A percentile compares a stretch with the other conserved stretches of the same genome.
phyloP scores from a whole-genome alignment of 1,140 invertebrate genomes.

The Liolophura sinensis region DNA sequence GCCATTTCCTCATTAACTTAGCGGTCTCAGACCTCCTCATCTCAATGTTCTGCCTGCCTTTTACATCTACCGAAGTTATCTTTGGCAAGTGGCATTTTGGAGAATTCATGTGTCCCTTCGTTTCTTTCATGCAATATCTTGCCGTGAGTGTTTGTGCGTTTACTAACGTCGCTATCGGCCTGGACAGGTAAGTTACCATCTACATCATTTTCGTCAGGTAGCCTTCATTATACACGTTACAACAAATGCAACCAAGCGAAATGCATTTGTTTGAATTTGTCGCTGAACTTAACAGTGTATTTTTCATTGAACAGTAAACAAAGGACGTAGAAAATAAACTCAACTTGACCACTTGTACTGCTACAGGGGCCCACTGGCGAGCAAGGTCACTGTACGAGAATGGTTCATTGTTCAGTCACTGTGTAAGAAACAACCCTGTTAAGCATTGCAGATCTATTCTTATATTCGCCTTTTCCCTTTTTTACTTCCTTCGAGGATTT shows the following conservation, averaged over 20 bases:
- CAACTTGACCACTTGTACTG: too few species aligned
- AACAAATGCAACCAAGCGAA: too few species aligned
- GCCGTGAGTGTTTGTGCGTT: slow-evolving; percentile 36
- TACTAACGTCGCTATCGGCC: slow-evolving; percentile 29
- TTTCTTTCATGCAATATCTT: slow-evolving; percentile 39
- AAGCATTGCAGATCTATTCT: too few species aligned
- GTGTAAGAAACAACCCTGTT: too few species aligned
- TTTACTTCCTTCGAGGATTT: too few species aligned
- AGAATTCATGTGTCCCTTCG: slow-evolving; percentile 35
- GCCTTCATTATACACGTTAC: background rate
- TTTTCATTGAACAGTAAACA: background rate
- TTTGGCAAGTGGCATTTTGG: slow-evolving; percentile 37
- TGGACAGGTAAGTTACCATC: slow-evolving; percentile 14
- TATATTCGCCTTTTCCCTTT: too few species aligned
- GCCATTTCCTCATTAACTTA: slow-evolving; percentile 16
- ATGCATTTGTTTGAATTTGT: background rate
- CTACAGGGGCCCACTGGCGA: too few species aligned
- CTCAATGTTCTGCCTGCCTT: slow-evolving; percentile 49
- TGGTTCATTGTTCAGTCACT: too few species aligned
- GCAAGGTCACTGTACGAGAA: too few species aligned
- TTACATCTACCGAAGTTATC: slow-evolving; percentile 39
- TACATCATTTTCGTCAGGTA: background rate
- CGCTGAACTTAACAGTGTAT: background rate
- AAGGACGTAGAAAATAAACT: too few species aligned
- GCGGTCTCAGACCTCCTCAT: slow-evolving; percentile 24